A percentile compares a stretch with the other conserved stretches of the same genome.
Evolutionary conservation across 2,888 invertebrate species (phyloP).

Genomic region (Andrena bucephala): DNA sequence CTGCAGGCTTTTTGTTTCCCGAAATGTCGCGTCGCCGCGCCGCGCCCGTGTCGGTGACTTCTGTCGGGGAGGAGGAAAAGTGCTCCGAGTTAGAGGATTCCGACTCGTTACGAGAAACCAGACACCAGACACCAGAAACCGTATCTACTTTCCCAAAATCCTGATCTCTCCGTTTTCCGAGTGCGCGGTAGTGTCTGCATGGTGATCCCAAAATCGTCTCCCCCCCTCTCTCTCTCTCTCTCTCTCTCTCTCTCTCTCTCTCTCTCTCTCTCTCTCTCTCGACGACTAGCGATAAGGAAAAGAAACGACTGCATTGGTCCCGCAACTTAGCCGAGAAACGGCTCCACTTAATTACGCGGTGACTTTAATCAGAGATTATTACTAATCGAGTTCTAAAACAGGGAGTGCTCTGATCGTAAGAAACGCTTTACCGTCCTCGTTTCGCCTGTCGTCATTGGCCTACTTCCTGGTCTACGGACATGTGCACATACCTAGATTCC

Average conservation of each 20-base stretch:
- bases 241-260: too few species aligned
- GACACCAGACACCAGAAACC: not conserved
- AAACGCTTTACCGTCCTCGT: not conserved
- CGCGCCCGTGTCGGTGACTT: conserved; percentile 11
- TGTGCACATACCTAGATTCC: too few species aligned
- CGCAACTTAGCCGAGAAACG: not conserved
- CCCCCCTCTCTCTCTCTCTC: too few species aligned
- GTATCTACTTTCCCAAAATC: conserved; percentile 8
- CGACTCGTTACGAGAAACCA: conserved; percentile 21
- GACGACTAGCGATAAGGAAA: not conserved
- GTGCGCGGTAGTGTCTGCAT: not conserved
- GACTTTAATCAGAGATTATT: conserved; percentile 74
- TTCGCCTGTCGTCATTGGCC: too few species aligned
- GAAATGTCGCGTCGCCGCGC: conserved; percentile 1
- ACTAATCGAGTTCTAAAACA: conserved; percentile 66
- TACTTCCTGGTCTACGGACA: too few species aligned
- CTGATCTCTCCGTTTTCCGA: not conserved
- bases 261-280: not conserved
- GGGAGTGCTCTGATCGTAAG: not conserved
- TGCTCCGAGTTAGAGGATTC: not conserved
- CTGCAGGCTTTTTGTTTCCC: conserved; percentile 29
- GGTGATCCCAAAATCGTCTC: not conserved
- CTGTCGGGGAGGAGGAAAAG: conserved; percentile 7
- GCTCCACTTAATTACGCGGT: conserved; percentile 52
- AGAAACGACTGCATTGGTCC: not conserved